phyloP scores from a whole-genome alignment of 2,888 invertebrate species.

The Drosophila mulleri region DNA sequence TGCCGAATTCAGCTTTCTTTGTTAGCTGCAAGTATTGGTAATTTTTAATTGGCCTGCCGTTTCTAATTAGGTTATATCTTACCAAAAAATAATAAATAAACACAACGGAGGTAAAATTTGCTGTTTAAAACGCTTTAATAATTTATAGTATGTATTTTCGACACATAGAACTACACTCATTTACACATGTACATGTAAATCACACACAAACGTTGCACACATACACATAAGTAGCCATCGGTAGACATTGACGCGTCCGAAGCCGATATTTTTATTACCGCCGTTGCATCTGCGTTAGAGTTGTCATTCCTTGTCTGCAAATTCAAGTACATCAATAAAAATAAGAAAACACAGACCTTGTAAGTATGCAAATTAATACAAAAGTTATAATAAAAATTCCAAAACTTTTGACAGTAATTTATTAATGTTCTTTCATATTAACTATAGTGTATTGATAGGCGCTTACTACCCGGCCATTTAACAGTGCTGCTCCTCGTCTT shows the following conservation, averaged over 20 bases:
- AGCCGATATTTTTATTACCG: slow-evolving; percentile 48
- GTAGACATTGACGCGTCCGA: slow-evolving; percentile 12
- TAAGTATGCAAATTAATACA: background rate
- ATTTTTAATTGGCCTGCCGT: slow-evolving; percentile 8
- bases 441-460: background rate
- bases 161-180: slow-evolving; percentile 67
- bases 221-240: slow-evolving; percentile 33
- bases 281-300: slow-evolving; percentile 36
- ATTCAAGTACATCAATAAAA: background rate
- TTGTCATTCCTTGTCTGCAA: slow-evolving; percentile 13
- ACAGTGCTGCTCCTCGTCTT: background rate
- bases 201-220: slow-evolving; percentile 32
- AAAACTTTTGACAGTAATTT: background rate
- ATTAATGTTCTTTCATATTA: background rate
- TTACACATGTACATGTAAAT: slow-evolving; percentile 56
- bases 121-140: slow-evolving; percentile 62
- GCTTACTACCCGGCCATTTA: background rate
- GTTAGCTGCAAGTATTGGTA: slow-evolving; percentile 55
- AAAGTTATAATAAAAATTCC: background rate
- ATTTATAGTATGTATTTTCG: slow-evolving; percentile 66
- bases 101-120: slow-evolving; percentile 61
- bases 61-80: slow-evolving; percentile 37
- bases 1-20: slow-evolving; percentile 78
- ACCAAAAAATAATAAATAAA: slow-evolving; percentile 79
- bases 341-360: background rate